phyloP scores from a whole-genome alignment of 2,113 vertebrate species.

The Pelusios castaneus region DNA sequence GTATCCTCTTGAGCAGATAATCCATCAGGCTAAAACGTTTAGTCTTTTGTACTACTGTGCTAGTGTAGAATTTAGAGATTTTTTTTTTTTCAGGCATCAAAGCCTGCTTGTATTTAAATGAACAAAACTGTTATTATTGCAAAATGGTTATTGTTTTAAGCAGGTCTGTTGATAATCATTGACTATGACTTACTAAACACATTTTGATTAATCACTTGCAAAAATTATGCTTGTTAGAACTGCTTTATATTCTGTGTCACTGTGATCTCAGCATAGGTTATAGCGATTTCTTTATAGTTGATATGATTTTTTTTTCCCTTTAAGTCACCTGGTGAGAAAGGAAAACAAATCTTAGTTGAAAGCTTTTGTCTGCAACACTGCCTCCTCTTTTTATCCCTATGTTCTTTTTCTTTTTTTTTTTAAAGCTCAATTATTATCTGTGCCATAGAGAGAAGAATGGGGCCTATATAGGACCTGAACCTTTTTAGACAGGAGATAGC shows the following conservation, averaged over 20 bases:
- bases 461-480: constrained; percentile 88
- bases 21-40: constrained; percentile 7
- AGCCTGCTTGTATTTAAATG: constrained; percentile 59
- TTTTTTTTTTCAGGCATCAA: constrained; percentile 54
- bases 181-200: constrained; percentile 77
- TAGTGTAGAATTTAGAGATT: neutral
- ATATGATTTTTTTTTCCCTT: constrained; percentile 51
- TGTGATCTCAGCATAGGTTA: constrained; percentile 78
- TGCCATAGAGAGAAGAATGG: constrained; percentile 81
- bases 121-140: constrained; percentile 73
- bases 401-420: too few relatives aligned
- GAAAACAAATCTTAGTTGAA: constrained; percentile 84
- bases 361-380: constrained; percentile 84
- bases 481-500: constrained; percentile 90
- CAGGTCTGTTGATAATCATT: constrained; percentile 77
- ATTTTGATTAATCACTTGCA: constrained; percentile 82
- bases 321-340: constrained; percentile 91
- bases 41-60: neutral
- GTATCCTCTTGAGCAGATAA: constrained; percentile 8
- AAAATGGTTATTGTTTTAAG: constrained; percentile 79
- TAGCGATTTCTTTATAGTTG: constrained; percentile 70
- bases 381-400: constrained; percentile 75
- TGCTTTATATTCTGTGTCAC: constrained; percentile 83
- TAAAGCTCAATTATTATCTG: constrained; percentile 92
- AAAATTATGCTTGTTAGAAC: constrained; percentile 78